phyloP scores from a whole-genome alignment of 2,888 invertebrate genomes.

The Salpingus planirostris region DNA sequence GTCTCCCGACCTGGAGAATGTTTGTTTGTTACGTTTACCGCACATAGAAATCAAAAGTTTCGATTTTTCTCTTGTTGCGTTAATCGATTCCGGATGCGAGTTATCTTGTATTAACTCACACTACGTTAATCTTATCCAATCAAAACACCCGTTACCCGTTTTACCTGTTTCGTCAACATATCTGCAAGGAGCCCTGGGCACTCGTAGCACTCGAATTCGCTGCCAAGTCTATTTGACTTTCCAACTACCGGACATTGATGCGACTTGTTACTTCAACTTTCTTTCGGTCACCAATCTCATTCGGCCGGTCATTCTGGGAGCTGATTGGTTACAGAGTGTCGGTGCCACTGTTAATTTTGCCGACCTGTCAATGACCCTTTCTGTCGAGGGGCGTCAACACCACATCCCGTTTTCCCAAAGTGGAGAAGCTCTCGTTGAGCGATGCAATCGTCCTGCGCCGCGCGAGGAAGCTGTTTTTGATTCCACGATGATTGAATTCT shows the following conservation, averaged over 20 bases:
- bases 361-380: not conserved
- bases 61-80: not conserved
- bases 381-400: not conserved
- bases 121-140: slow-evolving; percentile 4
- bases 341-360: slow-evolving; percentile 9
- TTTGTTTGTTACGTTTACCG: too few species aligned
- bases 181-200: slow-evolving; percentile 12
- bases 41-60: too few species aligned
- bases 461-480: too few species aligned
- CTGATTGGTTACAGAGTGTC: slow-evolving; percentile 6
- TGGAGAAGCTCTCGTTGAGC: not conserved
- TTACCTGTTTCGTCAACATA: slow-evolving; percentile 12
- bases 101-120: slow-evolving; percentile 15
- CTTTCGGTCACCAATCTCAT: slow-evolving; percentile 15
- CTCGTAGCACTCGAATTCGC: slow-evolving; percentile 9
- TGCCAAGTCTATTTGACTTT: slow-evolving; percentile 9
- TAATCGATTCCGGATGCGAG: slow-evolving; percentile 17
- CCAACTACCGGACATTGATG: slow-evolving; percentile 1
- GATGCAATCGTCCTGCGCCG: not conserved
- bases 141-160: slow-evolving; percentile 3
- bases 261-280: slow-evolving; percentile 5
- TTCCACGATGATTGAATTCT: too few species aligned
- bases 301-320: slow-evolving; percentile 14
- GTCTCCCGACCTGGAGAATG: too few species aligned
- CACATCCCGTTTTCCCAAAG: not conserved